These are phyloP conservation scores for Episyrphus balteatus DNA, from an alignment of 1,140 invertebrate species.

Conservation along the genomic window DNA sequence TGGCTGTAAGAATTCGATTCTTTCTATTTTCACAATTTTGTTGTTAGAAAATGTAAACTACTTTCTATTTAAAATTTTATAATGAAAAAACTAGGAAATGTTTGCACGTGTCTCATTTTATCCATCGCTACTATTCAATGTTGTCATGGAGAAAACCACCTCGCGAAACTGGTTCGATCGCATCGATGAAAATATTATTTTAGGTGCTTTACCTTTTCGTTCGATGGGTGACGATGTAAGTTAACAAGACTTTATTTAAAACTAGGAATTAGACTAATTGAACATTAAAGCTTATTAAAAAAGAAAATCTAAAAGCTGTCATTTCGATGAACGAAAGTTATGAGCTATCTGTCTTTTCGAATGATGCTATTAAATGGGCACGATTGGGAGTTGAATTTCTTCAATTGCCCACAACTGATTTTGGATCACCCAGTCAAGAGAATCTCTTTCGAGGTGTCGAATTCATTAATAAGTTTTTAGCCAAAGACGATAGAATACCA, in stretches of 20 bases:
- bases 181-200: conserved; percentile 81
- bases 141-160: conserved; percentile 73
- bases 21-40: too few species aligned
- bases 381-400: conserved; percentile 69
- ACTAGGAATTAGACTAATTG: too few species aligned
- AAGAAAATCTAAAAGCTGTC: conserved; percentile 79
- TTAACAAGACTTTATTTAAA: background rate
- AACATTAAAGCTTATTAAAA: conserved; percentile 9
- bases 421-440: conserved; percentile 76
- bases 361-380: conserved; percentile 72
- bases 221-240: conserved; percentile 62
- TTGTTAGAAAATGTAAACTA: too few species aligned
- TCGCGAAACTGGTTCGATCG: conserved; percentile 76
- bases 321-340: conserved; percentile 94
- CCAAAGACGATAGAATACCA: conserved; percentile 22
- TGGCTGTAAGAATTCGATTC: too few species aligned
- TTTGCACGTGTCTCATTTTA: conserved; percentile 80
- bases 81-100: conserved; percentile 38
- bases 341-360: conserved; percentile 70
- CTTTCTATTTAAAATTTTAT: too few species aligned
- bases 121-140: conserved; percentile 76
- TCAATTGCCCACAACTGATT: conserved; percentile 80
- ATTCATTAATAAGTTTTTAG: conserved; percentile 69
- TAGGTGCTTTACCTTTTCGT: conserved; percentile 85
- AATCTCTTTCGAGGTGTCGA: conserved; percentile 71